Conservation (phyloP, 2,888 invertebrate species). For the Elysia crispata region DNA sequence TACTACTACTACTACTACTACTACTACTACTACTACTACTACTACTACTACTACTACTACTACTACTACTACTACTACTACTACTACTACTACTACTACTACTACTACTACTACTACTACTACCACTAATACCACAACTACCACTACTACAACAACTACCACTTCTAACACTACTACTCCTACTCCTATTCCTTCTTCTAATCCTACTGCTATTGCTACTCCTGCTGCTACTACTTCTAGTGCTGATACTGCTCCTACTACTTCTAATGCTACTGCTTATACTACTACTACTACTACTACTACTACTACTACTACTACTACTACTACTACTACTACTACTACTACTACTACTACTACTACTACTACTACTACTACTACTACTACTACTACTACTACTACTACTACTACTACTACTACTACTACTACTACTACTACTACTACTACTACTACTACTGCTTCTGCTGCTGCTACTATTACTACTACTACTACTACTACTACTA, state of each 20-base stretch:
- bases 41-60: slow-evolving; percentile 1
- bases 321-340: background rate
- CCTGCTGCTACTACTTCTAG: no score
- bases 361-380: slow-evolving; percentile 4
- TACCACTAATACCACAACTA: no score
- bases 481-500: slow-evolving; percentile 1
- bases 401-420: background rate
- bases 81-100: background rate
- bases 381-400: background rate
- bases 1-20: background rate
- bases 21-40: slow-evolving; percentile 4
- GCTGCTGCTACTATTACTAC: no score
- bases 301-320: slow-evolving; percentile 3
- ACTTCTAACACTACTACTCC: no score
- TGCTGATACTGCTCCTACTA: no score
- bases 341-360: slow-evolving; percentile 4
- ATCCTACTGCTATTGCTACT: no score
- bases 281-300: no score
- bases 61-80: slow-evolving; percentile 9
- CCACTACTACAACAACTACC: no score
- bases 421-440: no score
- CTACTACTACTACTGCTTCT: no score
- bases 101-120: slow-evolving; percentile 9
- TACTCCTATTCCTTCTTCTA: no score
- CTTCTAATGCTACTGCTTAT: no score